Evolutionary conservation across 2,113 vertebrate genomes (phyloP).

Genomic region (Probosciger aterrimus): DNA sequence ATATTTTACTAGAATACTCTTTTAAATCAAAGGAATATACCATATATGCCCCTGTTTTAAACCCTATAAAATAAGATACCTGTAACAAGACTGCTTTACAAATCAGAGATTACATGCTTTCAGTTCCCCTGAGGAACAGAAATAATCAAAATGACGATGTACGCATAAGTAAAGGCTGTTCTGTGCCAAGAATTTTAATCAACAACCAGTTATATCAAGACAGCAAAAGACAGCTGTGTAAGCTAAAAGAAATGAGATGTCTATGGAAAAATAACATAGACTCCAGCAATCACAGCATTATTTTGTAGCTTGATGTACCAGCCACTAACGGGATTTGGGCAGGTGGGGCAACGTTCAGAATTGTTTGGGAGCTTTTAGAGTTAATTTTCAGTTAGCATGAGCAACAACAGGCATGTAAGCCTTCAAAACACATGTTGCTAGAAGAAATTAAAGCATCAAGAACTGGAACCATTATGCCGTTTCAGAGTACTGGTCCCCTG

Average conservation of each 20-base stretch:
- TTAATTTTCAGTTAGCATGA: not conserved
- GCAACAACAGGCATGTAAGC: not conserved
- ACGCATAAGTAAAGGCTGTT: not conserved
- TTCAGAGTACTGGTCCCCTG: not conserved
- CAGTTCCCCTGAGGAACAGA: not conserved
- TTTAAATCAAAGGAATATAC: not conserved
- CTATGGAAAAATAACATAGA: not conserved
- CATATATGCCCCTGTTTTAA: not conserved
- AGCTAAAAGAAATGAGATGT: not conserved
- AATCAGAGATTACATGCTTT: not conserved
- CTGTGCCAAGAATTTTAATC: conserved; percentile 40
- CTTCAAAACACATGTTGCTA: not conserved
- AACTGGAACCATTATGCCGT: not conserved
- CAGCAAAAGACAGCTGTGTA: conserved; percentile 10
- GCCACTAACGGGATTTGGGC: not conserved
- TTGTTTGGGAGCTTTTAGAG: not conserved
- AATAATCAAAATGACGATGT: not conserved
- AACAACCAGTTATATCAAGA: not conserved
- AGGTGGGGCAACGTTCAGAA: not conserved
- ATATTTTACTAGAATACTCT: not conserved
- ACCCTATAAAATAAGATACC: not conserved
- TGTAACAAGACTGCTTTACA: not conserved
- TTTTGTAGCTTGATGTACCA: not conserved
- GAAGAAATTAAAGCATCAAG: not conserved
- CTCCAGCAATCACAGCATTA: not conserved